These are phyloP conservation scores for Atta cephalotes DNA, from an alignment of 1,140 invertebrate genomes.

Conservation along the genomic window DNA sequence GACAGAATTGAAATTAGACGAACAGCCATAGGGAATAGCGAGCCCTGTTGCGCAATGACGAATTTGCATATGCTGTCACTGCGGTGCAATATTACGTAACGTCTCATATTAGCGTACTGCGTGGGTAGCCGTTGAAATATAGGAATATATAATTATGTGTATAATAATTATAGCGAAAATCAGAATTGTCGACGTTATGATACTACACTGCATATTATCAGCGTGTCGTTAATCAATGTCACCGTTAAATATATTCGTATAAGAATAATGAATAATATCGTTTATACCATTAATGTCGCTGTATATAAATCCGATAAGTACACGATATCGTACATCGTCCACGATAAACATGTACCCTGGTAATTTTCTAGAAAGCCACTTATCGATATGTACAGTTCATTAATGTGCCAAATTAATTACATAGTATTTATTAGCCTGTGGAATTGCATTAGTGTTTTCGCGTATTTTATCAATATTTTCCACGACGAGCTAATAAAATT, in stretches of 20 bases:
- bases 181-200: constrained; percentile 34
- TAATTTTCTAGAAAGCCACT: constrained; percentile 40
- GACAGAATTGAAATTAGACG: constrained; percentile 47
- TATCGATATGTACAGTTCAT: background rate
- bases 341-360: constrained; percentile 8
- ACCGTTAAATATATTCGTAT: background rate
- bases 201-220: constrained; percentile 19
- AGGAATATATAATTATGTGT: constrained; percentile 53
- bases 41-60: constrained; percentile 33
- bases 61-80: constrained; percentile 55
- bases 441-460: background rate
- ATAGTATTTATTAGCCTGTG: background rate
- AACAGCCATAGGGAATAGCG: constrained; percentile 40
- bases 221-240: constrained; percentile 50
- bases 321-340: background rate
- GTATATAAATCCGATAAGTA: background rate
- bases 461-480: background rate
- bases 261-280: constrained; percentile 31
- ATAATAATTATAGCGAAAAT: constrained; percentile 58
- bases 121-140: constrained; percentile 45
- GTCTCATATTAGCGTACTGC: constrained; percentile 26
- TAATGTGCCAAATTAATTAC: constrained; percentile 45
- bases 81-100: constrained; percentile 32
- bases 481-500: background rate
- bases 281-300: constrained; percentile 32